Percentiles rank a stretch among this genome's conserved stretches.
Conservation (phyloP, 1,140 invertebrate genomes). For the Lamellibrachia luymesi region DNA sequence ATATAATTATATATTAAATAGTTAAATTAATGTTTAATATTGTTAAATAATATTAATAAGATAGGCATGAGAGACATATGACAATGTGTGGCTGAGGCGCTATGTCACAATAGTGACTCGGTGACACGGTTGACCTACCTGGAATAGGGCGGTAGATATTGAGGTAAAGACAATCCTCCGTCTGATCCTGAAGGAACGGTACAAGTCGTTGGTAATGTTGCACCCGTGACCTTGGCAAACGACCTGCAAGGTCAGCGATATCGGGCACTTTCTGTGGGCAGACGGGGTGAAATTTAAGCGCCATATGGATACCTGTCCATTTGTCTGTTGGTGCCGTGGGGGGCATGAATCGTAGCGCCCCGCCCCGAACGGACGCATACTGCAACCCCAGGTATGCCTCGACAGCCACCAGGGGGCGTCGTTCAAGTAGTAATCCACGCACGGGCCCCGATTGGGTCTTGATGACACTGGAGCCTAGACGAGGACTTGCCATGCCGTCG, state of each 20-base stretch:
- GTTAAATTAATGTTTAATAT: no score
- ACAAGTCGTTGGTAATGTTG: slow-evolving; percentile 27
- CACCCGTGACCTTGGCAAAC: slow-evolving; percentile 15
- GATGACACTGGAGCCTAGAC: slow-evolving; percentile 11
- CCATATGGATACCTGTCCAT: slow-evolving; percentile 22
- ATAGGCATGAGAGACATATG: not conserved
- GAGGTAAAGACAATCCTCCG: slow-evolving; percentile 33
- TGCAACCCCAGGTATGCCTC: slow-evolving; percentile 28
- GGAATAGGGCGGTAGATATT: slow-evolving; percentile 31
- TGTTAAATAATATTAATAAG: no score
- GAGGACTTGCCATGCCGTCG: not conserved
- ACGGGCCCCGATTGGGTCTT: slow-evolving; percentile 24
- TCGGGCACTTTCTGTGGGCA: slow-evolving; percentile 29
- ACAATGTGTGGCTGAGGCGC: no score
- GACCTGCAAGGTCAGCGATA: not conserved
- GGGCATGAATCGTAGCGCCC: slow-evolving; percentile 26
- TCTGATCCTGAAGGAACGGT: slow-evolving; percentile 28
- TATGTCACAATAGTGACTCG: not conserved
- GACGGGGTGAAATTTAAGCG: slow-evolving; percentile 13
- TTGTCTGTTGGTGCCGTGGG: slow-evolving; percentile 22
- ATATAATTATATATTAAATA: no score
- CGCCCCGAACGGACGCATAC: slow-evolving; percentile 24
- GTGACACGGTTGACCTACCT: slow-evolving; percentile 44
- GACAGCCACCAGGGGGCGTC: slow-evolving; percentile 17
- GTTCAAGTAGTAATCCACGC: slow-evolving; percentile 19